Base-by-base conservation (phyloP, 2,113 vertebrate species). In the Cercocebus atys region DNA sequence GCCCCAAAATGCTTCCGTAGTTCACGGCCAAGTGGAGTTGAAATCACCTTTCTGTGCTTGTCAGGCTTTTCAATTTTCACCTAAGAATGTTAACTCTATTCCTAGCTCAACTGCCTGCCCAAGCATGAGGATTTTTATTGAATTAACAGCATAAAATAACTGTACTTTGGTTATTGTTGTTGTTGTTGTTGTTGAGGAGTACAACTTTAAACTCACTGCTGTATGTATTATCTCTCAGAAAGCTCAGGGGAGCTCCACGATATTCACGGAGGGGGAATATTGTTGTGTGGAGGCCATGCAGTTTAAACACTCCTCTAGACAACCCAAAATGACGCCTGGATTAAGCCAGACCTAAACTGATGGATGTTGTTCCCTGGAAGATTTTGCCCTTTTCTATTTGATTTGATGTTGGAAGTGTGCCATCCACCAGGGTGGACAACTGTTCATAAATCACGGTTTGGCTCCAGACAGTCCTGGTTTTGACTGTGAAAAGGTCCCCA, bases 21-120 rank as follows among this genome's bases (percentile, higher is more conserved):
- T 2, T 93, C 79, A n/a, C 27, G 1, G 13, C 66, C 22, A 64
- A 72, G 50, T 75, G 2, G 68, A 95, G 38, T 68, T 70, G 45
- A 94, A 82, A 72, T 91, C 40, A 43, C 17, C 38, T 94, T 93
- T 88, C 22, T 32, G 40, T 25, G 30, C 52, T 64, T 83, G 30
- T 86, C 66, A 45, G n/a, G 5, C 17, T 76, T 97, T 93, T 79
- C 72, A 38, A 2, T 96, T 92, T 73, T 88, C 93, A 90, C 72
- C 13, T 27, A 40, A 38, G 61, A 59, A 57, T 92, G 79, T 90
- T 83, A 82, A 83, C 73, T 61, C 57, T 79, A 40, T 55, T 47
- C 40, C 12, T 52, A 32, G n/a, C 75, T 88, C 38, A 40, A 20
- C 25, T 25, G 32, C 47, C 14, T 87, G 27, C 66, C 88, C 22